Evolutionary conservation across 2,113 vertebrate genomes (phyloP).

Genomic region (Pangasianodon gigas): DNA sequence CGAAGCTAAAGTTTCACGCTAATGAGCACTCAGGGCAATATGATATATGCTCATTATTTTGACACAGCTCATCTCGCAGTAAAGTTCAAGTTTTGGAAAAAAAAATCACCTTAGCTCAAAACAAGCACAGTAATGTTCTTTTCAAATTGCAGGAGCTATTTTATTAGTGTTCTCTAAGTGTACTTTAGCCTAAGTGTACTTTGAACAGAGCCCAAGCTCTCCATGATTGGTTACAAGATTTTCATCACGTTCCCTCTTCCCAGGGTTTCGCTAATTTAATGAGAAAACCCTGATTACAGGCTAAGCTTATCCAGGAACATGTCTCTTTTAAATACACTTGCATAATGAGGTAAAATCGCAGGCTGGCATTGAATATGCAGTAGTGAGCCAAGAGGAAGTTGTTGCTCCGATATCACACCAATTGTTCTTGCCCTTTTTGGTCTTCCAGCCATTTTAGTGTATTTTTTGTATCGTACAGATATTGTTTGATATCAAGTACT

Average conservation of each 20-base stretch:
- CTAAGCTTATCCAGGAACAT: conserved; percentile 47
- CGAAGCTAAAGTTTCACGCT: conserved; percentile 51
- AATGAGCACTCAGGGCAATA: conserved; percentile 50
- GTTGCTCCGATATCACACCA: conserved; percentile 59
- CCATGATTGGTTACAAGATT: conserved; percentile 6
- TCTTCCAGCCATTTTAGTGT: not conserved
- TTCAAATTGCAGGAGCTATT: not conserved
- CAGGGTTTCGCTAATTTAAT: conserved; percentile 26
- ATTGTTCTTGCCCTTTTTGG: conserved; percentile 38
- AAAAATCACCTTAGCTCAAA: not conserved
- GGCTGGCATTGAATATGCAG: conserved; percentile 54
- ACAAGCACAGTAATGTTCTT: not conserved
- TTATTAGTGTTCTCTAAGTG: not conserved
- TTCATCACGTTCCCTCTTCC: conserved; percentile 40
- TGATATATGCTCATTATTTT: conserved; percentile 44
- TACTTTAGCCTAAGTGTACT: not conserved
- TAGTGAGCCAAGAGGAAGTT: conserved; percentile 60
- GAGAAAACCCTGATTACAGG: conserved; percentile 52
- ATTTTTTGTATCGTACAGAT: conserved; percentile 40
- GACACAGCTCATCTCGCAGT: conserved; percentile 33
- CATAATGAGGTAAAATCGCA: conserved; percentile 58
- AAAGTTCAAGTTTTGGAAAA: conserved; percentile 15
- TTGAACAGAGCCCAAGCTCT: not conserved
- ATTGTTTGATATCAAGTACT: conserved; percentile 34
- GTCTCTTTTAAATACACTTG: conserved; percentile 50